A percentile compares a stretch with the other conserved stretches of the same genome.
Evolutionary conservation across 2,888 invertebrate genomes (phyloP).

Genomic region (Megalurothrips usitatus): DNA sequence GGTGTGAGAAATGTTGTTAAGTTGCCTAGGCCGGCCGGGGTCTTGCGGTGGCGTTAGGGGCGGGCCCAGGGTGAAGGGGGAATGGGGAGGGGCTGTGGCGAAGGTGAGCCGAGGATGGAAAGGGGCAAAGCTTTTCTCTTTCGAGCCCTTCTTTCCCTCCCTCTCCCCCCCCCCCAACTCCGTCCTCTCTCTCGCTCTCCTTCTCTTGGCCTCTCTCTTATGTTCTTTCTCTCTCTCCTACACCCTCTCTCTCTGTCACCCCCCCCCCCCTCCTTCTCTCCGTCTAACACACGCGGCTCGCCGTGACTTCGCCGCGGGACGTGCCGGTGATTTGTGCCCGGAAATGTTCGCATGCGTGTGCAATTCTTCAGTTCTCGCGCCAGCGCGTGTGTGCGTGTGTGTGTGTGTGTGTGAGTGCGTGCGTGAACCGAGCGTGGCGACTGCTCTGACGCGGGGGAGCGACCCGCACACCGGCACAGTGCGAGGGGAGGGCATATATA

Average conservation of each 20-base stretch:
- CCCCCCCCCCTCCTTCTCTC: neutral
- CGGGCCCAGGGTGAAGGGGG: neutral
- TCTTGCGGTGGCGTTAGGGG: neutral
- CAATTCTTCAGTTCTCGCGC: neutral
- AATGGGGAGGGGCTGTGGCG: neutral
- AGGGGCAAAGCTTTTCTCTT: neutral
- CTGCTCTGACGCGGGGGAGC: neutral
- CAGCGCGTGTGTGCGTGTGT: neutral
- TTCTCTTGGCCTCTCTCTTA: neutral
- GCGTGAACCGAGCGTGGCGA: neutral
- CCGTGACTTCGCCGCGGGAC: neutral
- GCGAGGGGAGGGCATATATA: no score
- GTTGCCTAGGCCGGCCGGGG: neutral
- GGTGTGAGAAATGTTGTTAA: constrained; percentile 25
- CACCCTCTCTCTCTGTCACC: neutral
- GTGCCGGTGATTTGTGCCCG: constrained; percentile 12
- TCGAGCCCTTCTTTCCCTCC: neutral
- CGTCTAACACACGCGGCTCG: neutral
- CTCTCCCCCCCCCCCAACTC: constrained; percentile 1
- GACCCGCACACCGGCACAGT: no score
- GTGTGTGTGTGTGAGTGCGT: neutral
- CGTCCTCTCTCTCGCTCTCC: neutral
- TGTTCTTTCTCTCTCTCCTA: neutral
- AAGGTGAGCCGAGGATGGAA: no score
- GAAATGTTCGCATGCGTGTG: constrained; percentile 24